A percentile compares a stretch with the other conserved stretches of the same genome.
Evolutionary conservation across 2,888 invertebrate species (phyloP).

Genomic region (Xylota segnis): DNA sequence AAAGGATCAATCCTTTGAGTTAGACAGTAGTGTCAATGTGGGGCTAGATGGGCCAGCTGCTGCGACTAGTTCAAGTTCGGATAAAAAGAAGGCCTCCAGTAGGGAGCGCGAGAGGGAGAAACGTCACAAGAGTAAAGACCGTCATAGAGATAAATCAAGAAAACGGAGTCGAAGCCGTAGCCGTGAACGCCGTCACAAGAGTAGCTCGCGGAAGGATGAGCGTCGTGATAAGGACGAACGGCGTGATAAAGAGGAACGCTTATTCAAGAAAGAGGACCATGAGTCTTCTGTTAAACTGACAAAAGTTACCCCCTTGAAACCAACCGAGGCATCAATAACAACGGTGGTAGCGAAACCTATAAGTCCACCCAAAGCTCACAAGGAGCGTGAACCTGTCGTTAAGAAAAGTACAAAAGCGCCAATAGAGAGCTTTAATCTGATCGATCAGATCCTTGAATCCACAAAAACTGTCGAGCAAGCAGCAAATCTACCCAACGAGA

Average conservation of each 20-base stretch:
- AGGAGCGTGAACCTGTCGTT: constrained; percentile 73
- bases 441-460: constrained; percentile 84
- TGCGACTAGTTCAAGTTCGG: constrained; percentile 49
- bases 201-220: constrained; percentile 78
- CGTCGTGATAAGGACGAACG: constrained; percentile 79
- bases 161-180: constrained; percentile 81
- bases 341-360: not conserved
- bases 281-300: constrained; percentile 18
- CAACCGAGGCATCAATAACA: constrained; percentile 1
- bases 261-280: constrained; percentile 39
- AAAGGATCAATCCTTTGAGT: constrained; percentile 34
- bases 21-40: constrained; percentile 15
- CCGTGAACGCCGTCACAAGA: constrained; percentile 81
- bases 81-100: constrained; percentile 65
- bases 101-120: constrained; percentile 80
- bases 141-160: constrained; percentile 81
- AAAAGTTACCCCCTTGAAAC: constrained; percentile 27
- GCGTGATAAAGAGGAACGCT: constrained; percentile 78
- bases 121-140: constrained; percentile 81
- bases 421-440: constrained; percentile 80
- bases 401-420: constrained; percentile 78
- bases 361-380: constrained; percentile 68
- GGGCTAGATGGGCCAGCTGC: constrained; percentile 17
- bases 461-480: constrained; percentile 83
- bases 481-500: constrained; percentile 80